phyloP scores from a whole-genome alignment of 2,797 vertebrate genomes.

The Knipowitschia caucasica region DNA sequence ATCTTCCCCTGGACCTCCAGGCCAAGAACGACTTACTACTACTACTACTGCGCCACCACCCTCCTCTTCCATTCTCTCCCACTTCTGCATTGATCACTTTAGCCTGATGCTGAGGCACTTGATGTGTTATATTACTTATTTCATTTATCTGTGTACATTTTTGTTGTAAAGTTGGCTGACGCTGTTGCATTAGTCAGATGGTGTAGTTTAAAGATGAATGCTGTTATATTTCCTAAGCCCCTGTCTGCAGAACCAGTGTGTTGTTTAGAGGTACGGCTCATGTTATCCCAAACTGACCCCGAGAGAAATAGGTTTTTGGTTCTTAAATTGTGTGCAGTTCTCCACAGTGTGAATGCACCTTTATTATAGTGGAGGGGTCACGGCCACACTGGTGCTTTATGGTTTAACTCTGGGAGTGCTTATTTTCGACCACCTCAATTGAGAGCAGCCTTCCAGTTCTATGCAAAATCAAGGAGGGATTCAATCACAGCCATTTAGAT shows the following conservation, averaged over 20 bases:
- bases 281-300: conserved; percentile 26
- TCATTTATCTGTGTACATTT: conserved; percentile 61
- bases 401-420: conserved; percentile 66
- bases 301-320: conserved; percentile 9
- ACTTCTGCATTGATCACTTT: conserved; percentile 79
- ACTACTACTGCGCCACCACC: conserved; percentile 75
- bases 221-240: conserved; percentile 71
- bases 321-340: conserved; percentile 18
- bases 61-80: conserved; percentile 53
- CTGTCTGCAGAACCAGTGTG: conserved; percentile 48
- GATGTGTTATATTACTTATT: conserved; percentile 42
- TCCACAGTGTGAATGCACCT: conserved; percentile 36
- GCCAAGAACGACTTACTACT: conserved; percentile 70
- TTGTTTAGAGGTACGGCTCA: conserved; percentile 38
- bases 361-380: conserved; percentile 51
- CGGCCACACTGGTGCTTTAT: conserved; percentile 68
- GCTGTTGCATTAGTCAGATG: conserved; percentile 67
- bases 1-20: conserved; percentile 37
- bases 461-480: conserved; percentile 77
- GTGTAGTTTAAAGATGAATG: conserved; percentile 51
- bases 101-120: conserved; percentile 68
- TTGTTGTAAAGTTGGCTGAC: conserved; percentile 55
- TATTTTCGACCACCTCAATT: conserved; percentile 65
- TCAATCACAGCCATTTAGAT: conserved; percentile 54
- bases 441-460: conserved; percentile 77